Percentiles rank a stretch among this genome's conserved stretches.
Evolutionary conservation across 1,140 invertebrate species (phyloP).

Genomic region (Neodiprion lecontei): DNA sequence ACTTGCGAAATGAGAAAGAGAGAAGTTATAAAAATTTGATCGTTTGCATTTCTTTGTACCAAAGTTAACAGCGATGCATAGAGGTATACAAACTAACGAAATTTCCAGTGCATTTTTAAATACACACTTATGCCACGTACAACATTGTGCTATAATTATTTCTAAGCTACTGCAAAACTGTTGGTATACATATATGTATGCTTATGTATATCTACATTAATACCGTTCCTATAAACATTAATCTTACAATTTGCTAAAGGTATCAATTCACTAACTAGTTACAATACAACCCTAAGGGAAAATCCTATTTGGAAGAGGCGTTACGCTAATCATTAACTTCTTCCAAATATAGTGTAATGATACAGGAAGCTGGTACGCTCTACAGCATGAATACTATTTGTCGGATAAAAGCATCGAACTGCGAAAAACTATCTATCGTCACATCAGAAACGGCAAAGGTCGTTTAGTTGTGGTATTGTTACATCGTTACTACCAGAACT

Average conservation of each 20-base stretch:
- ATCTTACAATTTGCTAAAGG: not conserved
- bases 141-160: not conserved
- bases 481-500: not conserved
- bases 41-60: not conserved
- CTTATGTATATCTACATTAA: not conserved
- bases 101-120: not conserved
- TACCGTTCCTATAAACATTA: not conserved
- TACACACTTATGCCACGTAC: not conserved
- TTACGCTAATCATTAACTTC: not conserved
- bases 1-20: too few species aligned
- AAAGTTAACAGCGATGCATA: not conserved
- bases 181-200: not conserved
- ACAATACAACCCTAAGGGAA: not conserved
- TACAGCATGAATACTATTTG: not conserved
- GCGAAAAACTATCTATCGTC: too few species aligned
- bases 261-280: not conserved
- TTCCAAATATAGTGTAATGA: not conserved
- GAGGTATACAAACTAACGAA: not conserved
- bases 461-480: not conserved
- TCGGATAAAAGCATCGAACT: not conserved
- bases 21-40: not conserved
- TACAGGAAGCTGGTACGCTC: not conserved
- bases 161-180: not conserved
- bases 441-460: not conserved
- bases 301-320: constrained; percentile 3